These are phyloP conservation scores for Cardiocondyla obscurior DNA, from an alignment of 1,140 invertebrate species.

Conservation along the genomic window DNA sequence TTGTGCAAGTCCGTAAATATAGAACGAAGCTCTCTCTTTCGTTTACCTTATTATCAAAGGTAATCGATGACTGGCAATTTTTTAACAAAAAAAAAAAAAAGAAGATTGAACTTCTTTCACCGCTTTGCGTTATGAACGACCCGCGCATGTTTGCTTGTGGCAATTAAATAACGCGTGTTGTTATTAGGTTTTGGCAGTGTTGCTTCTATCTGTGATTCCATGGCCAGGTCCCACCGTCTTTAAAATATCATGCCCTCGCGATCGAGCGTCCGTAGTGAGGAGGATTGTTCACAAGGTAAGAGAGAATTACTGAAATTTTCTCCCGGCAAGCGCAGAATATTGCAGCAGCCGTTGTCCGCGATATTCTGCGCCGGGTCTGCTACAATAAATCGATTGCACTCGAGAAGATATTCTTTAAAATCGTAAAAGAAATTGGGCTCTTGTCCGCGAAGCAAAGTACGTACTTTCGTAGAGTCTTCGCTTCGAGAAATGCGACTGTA, in stretches of 20 bases:
- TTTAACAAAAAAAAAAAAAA: background rate
- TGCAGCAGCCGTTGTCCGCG: too few relatives aligned
- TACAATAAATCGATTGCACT: background rate
- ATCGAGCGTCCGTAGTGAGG: constrained; percentile 94
- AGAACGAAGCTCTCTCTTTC: background rate
- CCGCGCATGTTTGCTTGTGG: background rate
- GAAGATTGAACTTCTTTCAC: background rate
- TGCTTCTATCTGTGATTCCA: constrained; percentile 92
- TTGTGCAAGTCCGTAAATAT: background rate
- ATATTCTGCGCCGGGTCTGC: too few relatives aligned
- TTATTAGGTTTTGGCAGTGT: constrained; percentile 89
- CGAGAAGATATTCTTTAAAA: background rate
- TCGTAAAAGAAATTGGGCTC: background rate
- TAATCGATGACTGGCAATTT: background rate
- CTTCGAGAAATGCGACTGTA: too few relatives aligned
- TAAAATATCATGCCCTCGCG: constrained; percentile 93
- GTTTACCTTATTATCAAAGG: background rate
- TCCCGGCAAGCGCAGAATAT: too few relatives aligned
- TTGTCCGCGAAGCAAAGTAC: background rate
- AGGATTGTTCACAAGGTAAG: constrained; percentile 92
- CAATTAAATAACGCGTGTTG: constrained; percentile 5
- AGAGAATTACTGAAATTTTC: too few relatives aligned
- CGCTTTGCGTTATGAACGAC: background rate
- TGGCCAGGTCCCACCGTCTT: constrained; percentile 94
- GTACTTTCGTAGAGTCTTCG: background rate